phyloP scores from a whole-genome alignment of 1,140 invertebrate genomes.

The Meteorus sp. region DNA sequence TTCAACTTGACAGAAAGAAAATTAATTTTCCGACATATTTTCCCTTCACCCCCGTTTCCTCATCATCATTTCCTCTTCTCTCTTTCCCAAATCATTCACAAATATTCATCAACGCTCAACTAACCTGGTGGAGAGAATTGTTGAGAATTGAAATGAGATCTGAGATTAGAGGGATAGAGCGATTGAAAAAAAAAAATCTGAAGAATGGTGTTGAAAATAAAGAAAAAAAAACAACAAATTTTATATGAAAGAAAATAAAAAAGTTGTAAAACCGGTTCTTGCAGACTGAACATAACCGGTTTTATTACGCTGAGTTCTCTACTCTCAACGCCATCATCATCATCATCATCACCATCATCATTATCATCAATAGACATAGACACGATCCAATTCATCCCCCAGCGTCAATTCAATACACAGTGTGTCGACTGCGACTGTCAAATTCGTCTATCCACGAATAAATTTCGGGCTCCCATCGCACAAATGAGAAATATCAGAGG shows the following conservation, averaged over 20 bases:
- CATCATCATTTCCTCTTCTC: too few relatives aligned
- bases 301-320: slow-evolving; percentile 4
- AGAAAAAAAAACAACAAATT: neutral
- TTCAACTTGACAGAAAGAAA: too few relatives aligned
- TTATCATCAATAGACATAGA: neutral
- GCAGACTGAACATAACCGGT: slow-evolving; percentile 5
- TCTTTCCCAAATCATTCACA: too few relatives aligned
- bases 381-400: neutral
- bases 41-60: too few relatives aligned
- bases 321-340: slow-evolving; percentile 6
- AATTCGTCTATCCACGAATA: too few relatives aligned
- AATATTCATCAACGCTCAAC: neutral
- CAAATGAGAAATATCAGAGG: too few relatives aligned
- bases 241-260: neutral
- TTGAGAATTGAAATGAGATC: too few relatives aligned
- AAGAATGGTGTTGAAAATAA: neutral
- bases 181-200: neutral
- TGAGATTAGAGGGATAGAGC: too few relatives aligned
- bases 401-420: neutral
- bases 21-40: too few relatives aligned
- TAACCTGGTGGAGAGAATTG: neutral
- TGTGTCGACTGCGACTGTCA: neutral
- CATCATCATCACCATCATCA: slow-evolving; percentile 3
- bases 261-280: slow-evolving; percentile 8
- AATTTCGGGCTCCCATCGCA: too few relatives aligned